These are phyloP conservation scores for Brachionus paranguensis DNA, from an alignment of 1,140 invertebrate species.

Conservation along the genomic window DNA sequence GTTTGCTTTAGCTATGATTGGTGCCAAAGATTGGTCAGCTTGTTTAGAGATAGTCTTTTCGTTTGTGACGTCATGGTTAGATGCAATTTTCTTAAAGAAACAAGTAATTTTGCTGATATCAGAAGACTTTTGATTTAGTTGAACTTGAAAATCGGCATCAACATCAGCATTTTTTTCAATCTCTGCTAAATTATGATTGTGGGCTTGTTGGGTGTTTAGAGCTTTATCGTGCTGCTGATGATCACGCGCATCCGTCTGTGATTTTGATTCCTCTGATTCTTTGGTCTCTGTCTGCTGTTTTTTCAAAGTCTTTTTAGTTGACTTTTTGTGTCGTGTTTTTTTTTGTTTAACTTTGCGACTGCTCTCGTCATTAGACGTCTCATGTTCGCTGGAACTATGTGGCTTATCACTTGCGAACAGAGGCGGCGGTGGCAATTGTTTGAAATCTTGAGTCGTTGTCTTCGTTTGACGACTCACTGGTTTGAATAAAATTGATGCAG, in stretches of 20 bases:
- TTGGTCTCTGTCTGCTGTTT: neutral
- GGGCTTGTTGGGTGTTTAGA: no score
- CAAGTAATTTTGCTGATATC: neutral
- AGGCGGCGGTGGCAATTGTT: neutral
- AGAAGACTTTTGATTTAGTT: neutral
- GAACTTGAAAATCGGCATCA: neutral
- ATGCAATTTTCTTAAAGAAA: no score
- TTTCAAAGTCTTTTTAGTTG: neutral
- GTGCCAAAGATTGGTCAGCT: neutral
- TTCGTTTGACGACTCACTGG: neutral
- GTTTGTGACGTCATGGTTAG: no score
- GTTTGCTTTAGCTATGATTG: neutral
- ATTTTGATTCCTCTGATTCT: neutral
- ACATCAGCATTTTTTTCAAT: no score
- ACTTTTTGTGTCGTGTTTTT: neutral
- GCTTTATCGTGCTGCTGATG: no score
- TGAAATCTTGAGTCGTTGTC: neutral
- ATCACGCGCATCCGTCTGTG: no score
- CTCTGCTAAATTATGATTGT: no score
- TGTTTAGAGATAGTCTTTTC: neutral
- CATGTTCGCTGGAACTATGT: neutral
- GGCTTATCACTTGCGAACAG: neutral
- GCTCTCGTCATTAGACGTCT: neutral
- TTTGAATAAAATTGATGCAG: neutral
- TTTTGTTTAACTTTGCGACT: neutral